Evolutionary conservation across 2,888 invertebrate species (phyloP).

Genomic region (Salpingus planirostris): DNA sequence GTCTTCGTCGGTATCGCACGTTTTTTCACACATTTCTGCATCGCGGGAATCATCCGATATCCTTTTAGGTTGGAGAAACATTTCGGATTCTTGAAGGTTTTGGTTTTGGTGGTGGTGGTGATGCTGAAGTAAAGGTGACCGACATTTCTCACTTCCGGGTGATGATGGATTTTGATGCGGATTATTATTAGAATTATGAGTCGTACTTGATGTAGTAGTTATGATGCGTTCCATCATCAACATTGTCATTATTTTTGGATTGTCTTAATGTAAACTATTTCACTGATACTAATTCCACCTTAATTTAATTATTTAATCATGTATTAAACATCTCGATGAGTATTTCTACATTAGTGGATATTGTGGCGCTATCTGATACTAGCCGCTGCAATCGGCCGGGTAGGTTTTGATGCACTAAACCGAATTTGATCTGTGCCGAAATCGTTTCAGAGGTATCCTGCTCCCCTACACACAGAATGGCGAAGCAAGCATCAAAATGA

Average conservation of each 20-base stretch:
- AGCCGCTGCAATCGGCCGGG: slow-evolving; percentile 21
- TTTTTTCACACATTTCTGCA: slow-evolving; percentile 35
- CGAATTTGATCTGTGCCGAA: slow-evolving; percentile 18
- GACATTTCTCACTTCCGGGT: too few species aligned
- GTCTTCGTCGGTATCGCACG: slow-evolving; percentile 31
- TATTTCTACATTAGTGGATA: too few species aligned
- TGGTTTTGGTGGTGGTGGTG: too few species aligned
- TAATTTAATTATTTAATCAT: too few species aligned
- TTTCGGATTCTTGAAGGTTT: too few species aligned
- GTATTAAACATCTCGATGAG: background rate
- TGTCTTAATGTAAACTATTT: too few species aligned
- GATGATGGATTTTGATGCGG: too few species aligned
- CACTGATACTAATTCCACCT: too few species aligned
- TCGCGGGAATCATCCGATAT: slow-evolving; percentile 38
- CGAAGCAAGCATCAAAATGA: slow-evolving; percentile 21
- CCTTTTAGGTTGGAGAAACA: slow-evolving; percentile 35
- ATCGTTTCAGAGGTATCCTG: slow-evolving; percentile 17
- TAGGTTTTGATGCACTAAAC: slow-evolving; percentile 23
- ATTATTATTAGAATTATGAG: too few species aligned
- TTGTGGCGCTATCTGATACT: too few species aligned
- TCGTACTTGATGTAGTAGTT: slow-evolving; percentile 28
- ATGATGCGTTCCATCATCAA: slow-evolving; percentile 44
- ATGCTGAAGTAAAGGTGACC: too few species aligned
- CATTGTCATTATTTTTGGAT: slow-evolving; percentile 41
- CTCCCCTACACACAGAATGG: slow-evolving; percentile 25